Conservation (phyloP, 2,888 invertebrate species). For the Phyllotreta striolata region DNA sequence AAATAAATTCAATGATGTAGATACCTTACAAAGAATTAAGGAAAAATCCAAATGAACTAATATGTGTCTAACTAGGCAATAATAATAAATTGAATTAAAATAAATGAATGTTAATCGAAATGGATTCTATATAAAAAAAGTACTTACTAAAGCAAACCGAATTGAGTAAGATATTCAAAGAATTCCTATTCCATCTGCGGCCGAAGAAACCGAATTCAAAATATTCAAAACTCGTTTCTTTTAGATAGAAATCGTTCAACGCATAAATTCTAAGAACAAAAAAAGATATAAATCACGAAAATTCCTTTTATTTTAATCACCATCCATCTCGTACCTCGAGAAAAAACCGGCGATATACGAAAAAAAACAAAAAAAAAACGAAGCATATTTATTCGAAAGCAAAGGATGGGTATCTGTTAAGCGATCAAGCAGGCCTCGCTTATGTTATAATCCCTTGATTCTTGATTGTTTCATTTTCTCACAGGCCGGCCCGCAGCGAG, state of each 20-base stretch:
- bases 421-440: constrained; percentile 31
- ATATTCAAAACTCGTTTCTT: constrained; percentile 25
- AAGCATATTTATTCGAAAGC: constrained; percentile 31
- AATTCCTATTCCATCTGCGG: too few relatives aligned
- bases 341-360: constrained; percentile 18
- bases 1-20: too few relatives aligned
- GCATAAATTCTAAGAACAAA: constrained; percentile 31
- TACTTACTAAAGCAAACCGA: too few relatives aligned
- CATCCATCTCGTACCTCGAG: constrained; percentile 30
- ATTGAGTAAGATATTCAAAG: too few relatives aligned
- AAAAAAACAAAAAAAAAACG: constrained; percentile 12
- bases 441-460: constrained; percentile 46
- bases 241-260: constrained; percentile 29
- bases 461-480: constrained; percentile 56
- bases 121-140: too few relatives aligned
- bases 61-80: too few relatives aligned
- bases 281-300: constrained; percentile 37
- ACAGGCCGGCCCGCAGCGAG: constrained; percentile 48
- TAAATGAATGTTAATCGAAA: too few relatives aligned
- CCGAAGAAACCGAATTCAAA: constrained; percentile 9
- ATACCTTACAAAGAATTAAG: too few relatives aligned
- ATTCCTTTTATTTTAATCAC: constrained; percentile 37
- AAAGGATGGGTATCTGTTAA: constrained; percentile 28
- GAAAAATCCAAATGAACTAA: too few relatives aligned
- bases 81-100: too few relatives aligned